A percentile compares a stretch with the other conserved stretches of the same genome.
phyloP scores from a whole-genome alignment of 2,113 vertebrate species.

The Diglossa brunneiventris region DNA sequence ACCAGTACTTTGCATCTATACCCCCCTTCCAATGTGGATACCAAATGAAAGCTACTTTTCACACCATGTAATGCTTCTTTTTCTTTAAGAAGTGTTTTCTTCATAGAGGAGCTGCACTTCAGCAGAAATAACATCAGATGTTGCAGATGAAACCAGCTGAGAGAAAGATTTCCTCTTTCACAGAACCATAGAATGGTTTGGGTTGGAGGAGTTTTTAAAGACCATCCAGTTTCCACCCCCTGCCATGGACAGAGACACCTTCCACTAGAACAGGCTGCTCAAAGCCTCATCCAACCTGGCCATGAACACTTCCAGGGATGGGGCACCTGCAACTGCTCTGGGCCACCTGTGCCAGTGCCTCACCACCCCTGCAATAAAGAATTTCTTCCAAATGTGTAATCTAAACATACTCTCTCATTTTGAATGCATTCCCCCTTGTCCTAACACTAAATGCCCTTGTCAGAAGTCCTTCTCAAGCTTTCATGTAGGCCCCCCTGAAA shows the following conservation, averaged over 20 bases:
- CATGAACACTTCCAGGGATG: neutral
- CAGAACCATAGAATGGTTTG: neutral
- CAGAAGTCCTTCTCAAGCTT: neutral
- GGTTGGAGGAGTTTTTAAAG: neutral
- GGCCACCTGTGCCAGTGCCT: neutral
- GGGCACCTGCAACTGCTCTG: neutral
- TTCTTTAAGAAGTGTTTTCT: neutral
- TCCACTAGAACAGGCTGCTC: neutral
- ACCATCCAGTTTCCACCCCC: neutral
- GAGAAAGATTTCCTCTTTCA: neutral
- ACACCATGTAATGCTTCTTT: rapidly evolving
- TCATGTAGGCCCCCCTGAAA: neutral
- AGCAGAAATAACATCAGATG: neutral
- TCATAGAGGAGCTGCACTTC: neutral
- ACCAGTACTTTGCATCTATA: neutral
- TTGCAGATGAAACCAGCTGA: neutral
- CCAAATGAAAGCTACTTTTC: neutral
- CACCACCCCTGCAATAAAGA: neutral
- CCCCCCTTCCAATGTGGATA: neutral
- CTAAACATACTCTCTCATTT: neutral
- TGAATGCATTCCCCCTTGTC: neutral
- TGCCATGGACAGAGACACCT: neutral
- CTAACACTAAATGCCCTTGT: neutral
- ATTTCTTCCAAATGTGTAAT: neutral
- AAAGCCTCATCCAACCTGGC: neutral